Evolutionary conservation across 2,888 invertebrate species (phyloP), one percentile per base, ranked within the genome.

Genomic region (Synanthedon myopaeformis): DNA sequence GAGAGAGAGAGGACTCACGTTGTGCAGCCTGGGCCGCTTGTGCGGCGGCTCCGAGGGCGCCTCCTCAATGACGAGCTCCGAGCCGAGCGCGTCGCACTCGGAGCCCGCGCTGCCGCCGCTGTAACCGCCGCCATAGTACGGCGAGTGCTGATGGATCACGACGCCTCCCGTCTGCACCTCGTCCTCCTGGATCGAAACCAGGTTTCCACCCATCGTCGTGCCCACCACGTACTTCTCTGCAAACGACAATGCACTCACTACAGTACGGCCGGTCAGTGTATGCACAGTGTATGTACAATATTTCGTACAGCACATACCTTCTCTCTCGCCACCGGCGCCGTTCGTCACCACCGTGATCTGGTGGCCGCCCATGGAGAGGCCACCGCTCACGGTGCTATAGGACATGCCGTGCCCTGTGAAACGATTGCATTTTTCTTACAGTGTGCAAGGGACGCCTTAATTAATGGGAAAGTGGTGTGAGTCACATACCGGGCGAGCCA

Each of bases 401-500:
- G 85, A 77, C 66, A 85, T 61, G 42, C 86, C 85, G 65, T 79
- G 78, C 53, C 86, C 86, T 85, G 65, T n/a, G 1, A 49, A 49
- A 17, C 14, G 51, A 14, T 23, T 8, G 13, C 35, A 10, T 35
- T 28, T 6, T 8, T 17, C 8, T 8, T 28, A 28, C 8, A 28
- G 13, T n/a, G 13, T 0, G 12, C 13, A 13, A 42, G 42, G 42
- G n/a, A n/a, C n/a, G n/a, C n/a, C n/a, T n/a, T n/a, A n/a, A n/a
- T n/a, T n/a, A n/a, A n/a, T n/a, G n/a, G n/a, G n/a, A n/a, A n/a
- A n/a, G n/a, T n/a, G n/a, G n/a, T n/a, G n/a, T n/a, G n/a, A n/a
- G n/a, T n/a, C n/a, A n/a, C 45, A 60, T 69, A 76, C 92, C 92
- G 23, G 92, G 93, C 51, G 92, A 92, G 50, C 91, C 91, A 53